Conservation (phyloP, 2,797 vertebrate genomes). For the Graptemys geographica region DNA sequence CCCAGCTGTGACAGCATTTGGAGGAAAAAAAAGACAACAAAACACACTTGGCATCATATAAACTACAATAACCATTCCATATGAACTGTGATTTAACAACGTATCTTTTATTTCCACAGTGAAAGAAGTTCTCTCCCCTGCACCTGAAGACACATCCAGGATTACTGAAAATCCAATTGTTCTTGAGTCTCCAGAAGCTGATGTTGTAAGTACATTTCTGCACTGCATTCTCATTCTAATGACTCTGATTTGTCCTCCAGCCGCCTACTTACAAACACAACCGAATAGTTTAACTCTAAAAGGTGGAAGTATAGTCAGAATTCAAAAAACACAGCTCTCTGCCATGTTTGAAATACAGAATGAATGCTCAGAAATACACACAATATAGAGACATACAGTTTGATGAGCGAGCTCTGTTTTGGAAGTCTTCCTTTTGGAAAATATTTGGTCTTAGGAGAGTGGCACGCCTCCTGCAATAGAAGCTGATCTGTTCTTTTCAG, state of each 20-base stretch:
- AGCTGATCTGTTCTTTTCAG: background rate
- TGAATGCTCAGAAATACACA: background rate
- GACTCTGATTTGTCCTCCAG: background rate
- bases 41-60: background rate
- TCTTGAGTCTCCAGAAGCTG: conserved; percentile 25
- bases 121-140: conserved; percentile 73
- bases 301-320: background rate
- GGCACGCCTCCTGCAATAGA: background rate
- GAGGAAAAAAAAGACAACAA: background rate
- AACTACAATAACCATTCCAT: background rate
- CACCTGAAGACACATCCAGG: conserved; percentile 68
- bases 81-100: background rate
- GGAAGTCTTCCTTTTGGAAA: background rate
- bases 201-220: conserved; percentile 72
- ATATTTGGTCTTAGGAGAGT: background rate
- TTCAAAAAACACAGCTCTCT: background rate
- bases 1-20: background rate
- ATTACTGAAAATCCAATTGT: conserved; percentile 71
- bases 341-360: background rate
- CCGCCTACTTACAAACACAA: background rate
- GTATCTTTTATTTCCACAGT: conserved; percentile 74
- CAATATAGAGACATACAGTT: background rate
- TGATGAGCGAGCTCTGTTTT: background rate
- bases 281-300: background rate
- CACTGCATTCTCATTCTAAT: background rate